Base-by-base conservation (phyloP, 2,888 invertebrate genomes). In the Monoplex corrugatus region DNA sequence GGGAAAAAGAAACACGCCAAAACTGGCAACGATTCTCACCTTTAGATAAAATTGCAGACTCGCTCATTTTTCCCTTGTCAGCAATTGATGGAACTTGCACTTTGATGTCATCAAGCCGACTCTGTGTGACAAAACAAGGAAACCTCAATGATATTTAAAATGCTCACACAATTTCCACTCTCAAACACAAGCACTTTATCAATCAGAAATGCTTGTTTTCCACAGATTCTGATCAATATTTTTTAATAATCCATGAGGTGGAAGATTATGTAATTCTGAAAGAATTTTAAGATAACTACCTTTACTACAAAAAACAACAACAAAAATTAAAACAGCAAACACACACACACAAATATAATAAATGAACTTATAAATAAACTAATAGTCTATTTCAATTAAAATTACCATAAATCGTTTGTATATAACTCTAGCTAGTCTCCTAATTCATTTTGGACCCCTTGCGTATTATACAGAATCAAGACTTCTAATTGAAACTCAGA, bases 61-160 rank as follows among this genome's bases (percentile, higher is more conserved):
- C 92, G 72, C 91, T 92, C 78, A 90, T 87, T 89, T 92, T 92
- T 63, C 90, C 89, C 80, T 91, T 91, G 87, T 92, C 90, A 10
- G 87, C 89, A 19, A 92, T 82, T 19, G 90, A 90, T 32, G 91
- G 92, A 8, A 92, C 89, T 44, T 88, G 50, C 19, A 86, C 89
- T 88, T 90, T 91, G 16, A 92, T 43, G 40, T 91, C 91, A 88
- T 92, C 91, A 32, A 92, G 88, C 32, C 89, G 75, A 38, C 89
- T 90, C 92, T 92, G 90, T 6, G 35, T 16, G 63, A 89, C 32
- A n/a, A 68, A 38, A 43, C 23, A 1, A 75, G 13, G 8, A 40
- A 6, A 35, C 68, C 10, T 78, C 23, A 28, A 16, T 16, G 13
- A 8, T n/a, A 45, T 28, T 35, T 10, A 68, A 43, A 57, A 35